A percentile compares a stretch with the other conserved stretches of the same genome.
Evolutionary conservation across 1,140 invertebrate species (phyloP).

Genomic region (Bombus polaris): DNA sequence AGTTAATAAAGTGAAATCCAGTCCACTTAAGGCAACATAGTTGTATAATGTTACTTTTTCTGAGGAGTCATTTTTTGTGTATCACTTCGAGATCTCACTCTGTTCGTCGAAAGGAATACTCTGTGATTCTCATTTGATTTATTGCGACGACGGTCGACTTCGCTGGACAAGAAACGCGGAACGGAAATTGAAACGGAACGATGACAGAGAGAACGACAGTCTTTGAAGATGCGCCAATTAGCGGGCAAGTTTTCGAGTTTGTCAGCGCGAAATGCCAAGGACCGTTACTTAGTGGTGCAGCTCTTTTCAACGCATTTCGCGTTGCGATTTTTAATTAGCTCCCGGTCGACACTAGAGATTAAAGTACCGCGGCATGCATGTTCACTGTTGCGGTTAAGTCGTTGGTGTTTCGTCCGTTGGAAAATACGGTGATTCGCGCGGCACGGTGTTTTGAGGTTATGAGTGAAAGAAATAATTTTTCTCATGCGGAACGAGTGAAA

Average conservation of each 20-base stretch:
- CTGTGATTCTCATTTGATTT: conserved; percentile 20
- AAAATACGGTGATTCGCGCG: neutral
- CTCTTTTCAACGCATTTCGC: conserved; percentile 41
- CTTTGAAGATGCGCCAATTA: conserved; percentile 65
- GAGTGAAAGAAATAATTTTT: neutral
- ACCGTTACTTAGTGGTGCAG: conserved; percentile 7
- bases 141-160: neutral
- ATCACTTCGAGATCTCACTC: neutral
- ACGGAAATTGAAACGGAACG: neutral
- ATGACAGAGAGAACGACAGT: conserved; percentile 14
- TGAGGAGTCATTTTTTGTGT: neutral
- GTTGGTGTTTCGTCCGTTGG: conserved; percentile 5
- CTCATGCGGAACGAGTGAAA: neutral
- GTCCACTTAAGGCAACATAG: too few species aligned
- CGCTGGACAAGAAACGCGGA: neutral
- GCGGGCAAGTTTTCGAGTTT: conserved; percentile 37
- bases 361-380: conserved; percentile 7
- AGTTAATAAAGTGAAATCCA: too few species aligned
- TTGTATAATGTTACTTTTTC: neutral
- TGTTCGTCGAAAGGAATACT: too few species aligned
- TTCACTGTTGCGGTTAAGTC: conserved; percentile 22
- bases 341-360: conserved; percentile 30
- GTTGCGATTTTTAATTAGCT: conserved; percentile 60
- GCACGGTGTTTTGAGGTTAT: neutral
- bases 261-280: conserved; percentile 25